These are phyloP conservation scores for Archilochus colubris DNA, from an alignment of 2,113 vertebrate genomes.

Conservation along the genomic window DNA sequence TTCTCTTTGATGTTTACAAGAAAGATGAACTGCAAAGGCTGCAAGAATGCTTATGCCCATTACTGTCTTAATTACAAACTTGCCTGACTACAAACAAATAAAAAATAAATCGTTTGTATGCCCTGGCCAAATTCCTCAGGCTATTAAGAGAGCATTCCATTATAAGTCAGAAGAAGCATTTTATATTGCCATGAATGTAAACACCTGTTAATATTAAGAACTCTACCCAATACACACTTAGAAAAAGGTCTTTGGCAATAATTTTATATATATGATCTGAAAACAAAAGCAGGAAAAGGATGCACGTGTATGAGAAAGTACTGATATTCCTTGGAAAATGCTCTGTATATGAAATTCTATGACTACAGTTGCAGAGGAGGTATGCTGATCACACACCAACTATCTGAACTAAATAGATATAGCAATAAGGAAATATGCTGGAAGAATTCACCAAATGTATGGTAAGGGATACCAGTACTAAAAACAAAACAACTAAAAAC, in stretches of 20 bases:
- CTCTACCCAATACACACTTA: not conserved
- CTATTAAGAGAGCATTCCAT: not conserved
- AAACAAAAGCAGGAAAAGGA: not conserved
- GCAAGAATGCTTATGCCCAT: not conserved
- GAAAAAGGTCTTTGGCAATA: not conserved
- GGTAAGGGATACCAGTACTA: not conserved
- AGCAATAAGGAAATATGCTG: not conserved
- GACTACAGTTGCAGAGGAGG: not conserved
- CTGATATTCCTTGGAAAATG: not conserved
- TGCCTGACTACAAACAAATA: not conserved
- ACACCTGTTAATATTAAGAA: not conserved
- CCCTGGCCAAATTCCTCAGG: not conserved
- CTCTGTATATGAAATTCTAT: not conserved
- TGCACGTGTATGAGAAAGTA: not conserved
- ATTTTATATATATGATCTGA: not conserved
- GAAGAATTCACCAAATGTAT: not conserved
- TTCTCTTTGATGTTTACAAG: slow-evolving; percentile 37
- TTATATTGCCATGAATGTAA: not conserved
- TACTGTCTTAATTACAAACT: slow-evolving; percentile 30
- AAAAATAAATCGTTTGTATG: not conserved
- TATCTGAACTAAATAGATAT: not conserved
- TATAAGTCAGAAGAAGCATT: not conserved
- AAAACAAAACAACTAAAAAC: not conserved
- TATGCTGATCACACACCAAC: not conserved
- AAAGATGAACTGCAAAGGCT: slow-evolving; percentile 17